Base-by-base conservation (phyloP, 1,140 invertebrate species). In the Drosophila mojavensis region DNA sequence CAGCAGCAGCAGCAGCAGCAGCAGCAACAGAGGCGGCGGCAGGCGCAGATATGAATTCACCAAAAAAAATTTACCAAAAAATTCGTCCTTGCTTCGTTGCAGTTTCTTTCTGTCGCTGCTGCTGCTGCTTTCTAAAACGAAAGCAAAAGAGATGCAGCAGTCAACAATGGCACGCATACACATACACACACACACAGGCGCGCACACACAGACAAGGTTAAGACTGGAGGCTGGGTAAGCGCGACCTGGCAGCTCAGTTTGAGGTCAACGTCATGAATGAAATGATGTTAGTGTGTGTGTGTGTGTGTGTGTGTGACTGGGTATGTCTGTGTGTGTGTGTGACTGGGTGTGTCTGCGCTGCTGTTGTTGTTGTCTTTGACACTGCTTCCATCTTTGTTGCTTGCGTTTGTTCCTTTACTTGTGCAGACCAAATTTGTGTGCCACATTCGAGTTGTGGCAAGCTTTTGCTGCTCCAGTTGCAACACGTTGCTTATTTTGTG, bases 41-140 rank as follows among this genome's bases (percentile, higher is more conserved):
- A 68, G 64, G 58, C 15, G 45, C 47, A 48, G 43, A 61, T 28
- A 41, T 66, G 48, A 33, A 58, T 9, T 28, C 36, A 2, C 36
- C 10, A 39, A 30, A 85, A 90, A 84, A 84, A 84, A 84, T 88
- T 67, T 84, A 67, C 89, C 88, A 89, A 91, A 91, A 91, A 91
- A 91, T 91, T 91, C 88, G 89, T 88, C 89, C 89, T 91, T 91
- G 89, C 74, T 84, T 88, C 89, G 89, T 91, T 91, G 89, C 89
- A 91, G 83, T 91, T 91, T 85, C 89, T 91, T 91, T 91, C 91
- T 90, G 56, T 39, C 62, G 30, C 65, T 58, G 36, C 53, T 54
- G 62, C 60, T 64, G 80, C 54, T 51, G 28, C 84, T 90, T 84
- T 89, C 84, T 89, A 89, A 89, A 89, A 89, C 81, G 78, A 81